Evolutionary conservation across 1,140 invertebrate genomes (phyloP).

Genomic region (Diachasma alloeum): DNA sequence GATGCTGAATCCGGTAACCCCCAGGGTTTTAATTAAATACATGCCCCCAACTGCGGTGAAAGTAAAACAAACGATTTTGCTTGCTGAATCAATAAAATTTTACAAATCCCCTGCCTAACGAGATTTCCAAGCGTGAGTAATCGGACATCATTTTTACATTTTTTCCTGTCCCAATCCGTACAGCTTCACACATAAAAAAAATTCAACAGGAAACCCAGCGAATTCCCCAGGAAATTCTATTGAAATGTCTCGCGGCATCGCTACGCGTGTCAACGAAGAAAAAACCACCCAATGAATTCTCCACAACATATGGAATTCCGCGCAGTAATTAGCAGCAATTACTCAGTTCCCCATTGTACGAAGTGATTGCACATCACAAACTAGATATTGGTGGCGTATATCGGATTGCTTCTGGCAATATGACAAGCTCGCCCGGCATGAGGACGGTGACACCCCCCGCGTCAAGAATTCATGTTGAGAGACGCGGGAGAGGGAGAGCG

Average conservation of each 20-base stretch:
- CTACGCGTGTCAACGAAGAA: too few species aligned
- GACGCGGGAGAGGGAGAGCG: constrained; percentile 33
- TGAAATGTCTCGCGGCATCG: too few species aligned
- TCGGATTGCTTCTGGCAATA: constrained; percentile 61
- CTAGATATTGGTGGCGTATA: constrained; percentile 37
- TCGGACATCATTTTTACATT: too few species aligned
- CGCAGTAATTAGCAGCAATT: constrained; percentile 31
- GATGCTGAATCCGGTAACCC: constrained; percentile 62
- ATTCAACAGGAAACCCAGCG: too few species aligned
- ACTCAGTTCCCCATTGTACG: constrained; percentile 29
- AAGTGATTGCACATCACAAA: constrained; percentile 38
- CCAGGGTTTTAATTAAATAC: constrained; percentile 64
- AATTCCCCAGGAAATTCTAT: too few species aligned
- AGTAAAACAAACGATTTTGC: background rate
- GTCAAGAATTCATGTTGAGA: constrained; percentile 62
- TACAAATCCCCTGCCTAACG: too few species aligned
- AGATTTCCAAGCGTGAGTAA: too few species aligned
- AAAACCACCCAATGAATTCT: background rate
- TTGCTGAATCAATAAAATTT: background rate
- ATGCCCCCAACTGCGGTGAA: constrained; percentile 42
- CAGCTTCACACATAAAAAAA: too few species aligned
- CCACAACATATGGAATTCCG: constrained; percentile 37
- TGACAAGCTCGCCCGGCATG: constrained; percentile 62
- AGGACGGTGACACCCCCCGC: constrained; percentile 59
- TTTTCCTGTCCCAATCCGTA: too few species aligned